Evolutionary conservation across 1,140 invertebrate species (phyloP).

Genomic region (Vollenhovia emeryi): DNA sequence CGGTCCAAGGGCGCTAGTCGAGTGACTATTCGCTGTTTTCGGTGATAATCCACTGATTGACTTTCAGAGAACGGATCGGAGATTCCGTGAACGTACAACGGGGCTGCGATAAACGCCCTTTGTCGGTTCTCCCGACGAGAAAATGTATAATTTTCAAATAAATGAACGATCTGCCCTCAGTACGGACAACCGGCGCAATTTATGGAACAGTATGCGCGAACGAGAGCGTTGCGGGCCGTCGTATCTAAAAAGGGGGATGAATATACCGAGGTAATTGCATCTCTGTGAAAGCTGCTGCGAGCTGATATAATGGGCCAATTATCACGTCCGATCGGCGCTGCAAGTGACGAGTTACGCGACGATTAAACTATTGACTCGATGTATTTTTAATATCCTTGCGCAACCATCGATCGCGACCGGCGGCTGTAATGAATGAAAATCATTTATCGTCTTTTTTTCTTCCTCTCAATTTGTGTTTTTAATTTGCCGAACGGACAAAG

Average conservation of each 20-base stretch:
- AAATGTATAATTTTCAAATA: neutral
- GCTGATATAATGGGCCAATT: conserved; percentile 31
- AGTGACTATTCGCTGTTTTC: no score
- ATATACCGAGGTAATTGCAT: conserved; percentile 14
- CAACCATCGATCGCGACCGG: neutral
- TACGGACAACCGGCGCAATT: neutral
- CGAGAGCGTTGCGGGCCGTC: neutral
- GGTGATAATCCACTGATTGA: no score
- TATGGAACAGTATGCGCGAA: neutral
- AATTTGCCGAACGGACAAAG: neutral
- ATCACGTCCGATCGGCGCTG: neutral
- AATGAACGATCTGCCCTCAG: neutral
- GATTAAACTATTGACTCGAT: conserved; percentile 26
- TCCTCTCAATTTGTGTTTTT: neutral
- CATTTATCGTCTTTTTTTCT: neutral
- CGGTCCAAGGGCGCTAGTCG: neutral
- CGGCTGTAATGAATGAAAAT: conserved; percentile 26
- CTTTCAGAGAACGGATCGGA: no score
- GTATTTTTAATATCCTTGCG: conserved; percentile 20
- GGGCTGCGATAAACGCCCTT: neutral
- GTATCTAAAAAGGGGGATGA: neutral
- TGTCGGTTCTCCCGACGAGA: neutral
- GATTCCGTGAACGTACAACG: neutral
- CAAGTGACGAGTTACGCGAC: neutral
- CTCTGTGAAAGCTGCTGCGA: conserved; percentile 8